phyloP scores from a whole-genome alignment of 2,113 vertebrate genomes.

The Mola mola region DNA sequence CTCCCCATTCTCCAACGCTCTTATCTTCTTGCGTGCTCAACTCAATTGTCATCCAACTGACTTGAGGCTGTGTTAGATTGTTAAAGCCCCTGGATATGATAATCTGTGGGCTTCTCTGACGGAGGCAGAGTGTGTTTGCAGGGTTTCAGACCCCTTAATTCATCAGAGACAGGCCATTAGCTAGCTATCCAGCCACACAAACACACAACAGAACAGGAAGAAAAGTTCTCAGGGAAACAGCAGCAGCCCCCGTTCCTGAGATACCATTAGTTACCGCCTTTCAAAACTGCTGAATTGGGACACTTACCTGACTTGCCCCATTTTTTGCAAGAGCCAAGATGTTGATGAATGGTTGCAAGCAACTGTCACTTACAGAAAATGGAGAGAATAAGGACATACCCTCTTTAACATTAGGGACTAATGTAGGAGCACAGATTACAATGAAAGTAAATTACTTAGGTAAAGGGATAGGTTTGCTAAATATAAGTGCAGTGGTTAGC shows the following conservation, averaged over 20 bases:
- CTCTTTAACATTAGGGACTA: conserved; percentile 32
- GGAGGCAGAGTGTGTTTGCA: conserved; percentile 77
- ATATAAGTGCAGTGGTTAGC: too few relatives aligned
- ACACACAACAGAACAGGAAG: conserved; percentile 69
- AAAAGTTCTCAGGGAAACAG: conserved; percentile 75
- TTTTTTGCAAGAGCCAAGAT: conserved; percentile 79
- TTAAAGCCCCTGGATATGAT: conserved; percentile 74
- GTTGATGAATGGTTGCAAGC: conserved; percentile 78
- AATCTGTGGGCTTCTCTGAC: conserved; percentile 77
- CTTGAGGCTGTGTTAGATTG: conserved; percentile 68
- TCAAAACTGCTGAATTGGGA: conserved; percentile 83
- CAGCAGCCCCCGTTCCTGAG: conserved; percentile 65
- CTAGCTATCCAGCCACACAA: conserved; percentile 77
- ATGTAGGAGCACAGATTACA: conserved; percentile 11
- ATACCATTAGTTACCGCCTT: conserved; percentile 82
- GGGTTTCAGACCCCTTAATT: conserved; percentile 80
- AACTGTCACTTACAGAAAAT: conserved; percentile 65
- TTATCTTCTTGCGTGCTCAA: conserved; percentile 54
- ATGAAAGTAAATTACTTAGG: conserved; percentile 14
- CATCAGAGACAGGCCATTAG: conserved; percentile 84
- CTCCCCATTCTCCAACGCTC: conserved; percentile 18
- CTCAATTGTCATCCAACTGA: conserved; percentile 65
- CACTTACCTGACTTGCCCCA: conserved; percentile 82
- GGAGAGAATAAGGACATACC: conserved; percentile 75
- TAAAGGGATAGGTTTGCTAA: conserved; percentile 15